Evolutionary conservation across 2,797 vertebrate species (phyloP).

Genomic region (Apodemus agrarius): DNA sequence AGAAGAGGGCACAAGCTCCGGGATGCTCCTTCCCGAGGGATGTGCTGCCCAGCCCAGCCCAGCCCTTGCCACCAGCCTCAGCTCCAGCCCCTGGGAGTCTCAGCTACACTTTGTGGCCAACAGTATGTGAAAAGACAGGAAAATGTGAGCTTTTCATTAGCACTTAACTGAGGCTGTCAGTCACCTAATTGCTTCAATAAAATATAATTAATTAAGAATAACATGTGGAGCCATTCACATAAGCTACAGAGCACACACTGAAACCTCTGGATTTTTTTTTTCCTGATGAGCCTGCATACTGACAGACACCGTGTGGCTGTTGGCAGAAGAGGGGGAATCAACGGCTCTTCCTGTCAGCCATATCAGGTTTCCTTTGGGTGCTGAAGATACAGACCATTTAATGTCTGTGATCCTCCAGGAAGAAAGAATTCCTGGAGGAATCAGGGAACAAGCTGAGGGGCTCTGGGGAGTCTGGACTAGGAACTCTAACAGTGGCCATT

Average conservation of each 20-base stretch:
- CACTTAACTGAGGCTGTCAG: conserved; percentile 25
- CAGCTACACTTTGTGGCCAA: not conserved
- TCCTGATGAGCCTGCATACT: not conserved
- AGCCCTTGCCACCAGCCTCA: no score
- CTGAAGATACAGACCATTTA: not conserved
- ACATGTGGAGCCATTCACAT: not conserved
- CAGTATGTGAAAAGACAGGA: not conserved
- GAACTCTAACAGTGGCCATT: rapidly evolving
- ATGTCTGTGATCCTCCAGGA: no score
- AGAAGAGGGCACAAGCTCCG: rapidly evolving
- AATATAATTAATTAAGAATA: conserved; percentile 69
- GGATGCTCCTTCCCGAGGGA: not conserved
- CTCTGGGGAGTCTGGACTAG: rapidly evolving
- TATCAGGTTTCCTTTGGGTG: not conserved
- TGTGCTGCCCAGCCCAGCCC: rapidly evolving
- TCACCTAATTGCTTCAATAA: conserved; percentile 54
- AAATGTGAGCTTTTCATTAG: not conserved
- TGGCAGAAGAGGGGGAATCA: not conserved
- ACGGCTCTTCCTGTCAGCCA: rapidly evolving
- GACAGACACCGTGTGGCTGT: not conserved
- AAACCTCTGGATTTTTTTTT: not conserved
- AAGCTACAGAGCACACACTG: not conserved
- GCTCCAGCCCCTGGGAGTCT: not conserved
- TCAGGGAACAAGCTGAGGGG: rapidly evolving
- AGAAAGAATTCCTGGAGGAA: not conserved